Conservation (phyloP, 2,888 invertebrate species). For the Acleris cristana region DNA sequence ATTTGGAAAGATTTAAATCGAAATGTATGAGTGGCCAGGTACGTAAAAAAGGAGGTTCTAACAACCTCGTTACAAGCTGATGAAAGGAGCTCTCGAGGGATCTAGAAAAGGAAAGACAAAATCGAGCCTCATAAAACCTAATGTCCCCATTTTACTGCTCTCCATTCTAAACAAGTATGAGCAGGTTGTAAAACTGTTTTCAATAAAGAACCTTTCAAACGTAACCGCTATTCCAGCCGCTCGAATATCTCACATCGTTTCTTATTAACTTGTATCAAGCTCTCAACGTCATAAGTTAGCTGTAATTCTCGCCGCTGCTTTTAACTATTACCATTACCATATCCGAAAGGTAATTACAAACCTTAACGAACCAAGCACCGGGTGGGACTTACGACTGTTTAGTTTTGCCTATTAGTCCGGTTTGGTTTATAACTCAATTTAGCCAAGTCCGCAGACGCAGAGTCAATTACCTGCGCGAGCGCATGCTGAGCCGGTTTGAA, state of each 20-base stretch:
- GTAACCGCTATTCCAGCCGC: too few relatives aligned
- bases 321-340: conserved; percentile 6
- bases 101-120: too few relatives aligned
- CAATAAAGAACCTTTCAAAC: too few relatives aligned
- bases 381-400: conserved; percentile 23
- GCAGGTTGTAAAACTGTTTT: too few relatives aligned
- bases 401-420: conserved; percentile 24
- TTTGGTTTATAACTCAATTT: conserved; percentile 43
- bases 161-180: too few relatives aligned
- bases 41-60: too few relatives aligned
- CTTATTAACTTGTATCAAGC: not conserved
- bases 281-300: conserved; percentile 8
- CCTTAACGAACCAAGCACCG: conserved; percentile 10
- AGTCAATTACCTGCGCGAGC: conserved; percentile 80
- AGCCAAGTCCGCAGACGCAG: conserved; percentile 42
- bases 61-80: too few relatives aligned
- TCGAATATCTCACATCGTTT: not conserved
- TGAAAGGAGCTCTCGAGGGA: too few relatives aligned
- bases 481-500: conserved; percentile 75
- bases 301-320: conserved; percentile 1
- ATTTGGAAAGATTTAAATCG: too few relatives aligned
- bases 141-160: too few relatives aligned
- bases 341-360: conserved; percentile 15
- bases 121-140: too few relatives aligned
- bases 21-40: too few relatives aligned